These are phyloP conservation scores for Anadara kagoshimensis DNA, from an alignment of 1,140 invertebrate genomes.

Conservation along the genomic window DNA sequence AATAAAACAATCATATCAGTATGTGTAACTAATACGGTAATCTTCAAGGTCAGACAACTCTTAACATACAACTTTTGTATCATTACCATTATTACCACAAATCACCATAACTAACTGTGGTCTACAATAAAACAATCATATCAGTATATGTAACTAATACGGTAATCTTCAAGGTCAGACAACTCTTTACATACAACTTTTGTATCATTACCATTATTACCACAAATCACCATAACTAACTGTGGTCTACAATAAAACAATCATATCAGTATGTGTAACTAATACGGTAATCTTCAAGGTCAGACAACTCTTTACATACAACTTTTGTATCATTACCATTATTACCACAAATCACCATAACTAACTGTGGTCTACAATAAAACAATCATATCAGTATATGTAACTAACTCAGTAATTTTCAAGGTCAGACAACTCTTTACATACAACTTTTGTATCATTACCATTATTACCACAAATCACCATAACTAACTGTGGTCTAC, in stretches of 20 bases:
- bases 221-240: constrained; percentile 60
- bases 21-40: constrained; percentile 64
- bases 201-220: constrained; percentile 55
- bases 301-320: constrained; percentile 66
- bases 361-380: constrained; percentile 58
- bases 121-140: constrained; percentile 33
- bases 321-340: constrained; percentile 58
- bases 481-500: constrained; percentile 59
- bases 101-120: constrained; percentile 60
- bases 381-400: too few relatives aligned
- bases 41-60: constrained; percentile 72
- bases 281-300: constrained; percentile 76
- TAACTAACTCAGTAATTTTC: too few relatives aligned
- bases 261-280: too few relatives aligned
- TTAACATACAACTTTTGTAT: constrained; percentile 59
- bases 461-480: constrained; percentile 58
- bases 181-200: constrained; percentile 66
- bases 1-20: neutral
- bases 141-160: too few relatives aligned
- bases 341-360: constrained; percentile 57
- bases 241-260: constrained; percentile 56
- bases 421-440: constrained; percentile 70
- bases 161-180: constrained; percentile 74
- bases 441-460: constrained; percentile 56
- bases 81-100: constrained; percentile 56